Conservation (phyloP, 2,113 vertebrate genomes). For the Micronycteris hirsuta region DNA sequence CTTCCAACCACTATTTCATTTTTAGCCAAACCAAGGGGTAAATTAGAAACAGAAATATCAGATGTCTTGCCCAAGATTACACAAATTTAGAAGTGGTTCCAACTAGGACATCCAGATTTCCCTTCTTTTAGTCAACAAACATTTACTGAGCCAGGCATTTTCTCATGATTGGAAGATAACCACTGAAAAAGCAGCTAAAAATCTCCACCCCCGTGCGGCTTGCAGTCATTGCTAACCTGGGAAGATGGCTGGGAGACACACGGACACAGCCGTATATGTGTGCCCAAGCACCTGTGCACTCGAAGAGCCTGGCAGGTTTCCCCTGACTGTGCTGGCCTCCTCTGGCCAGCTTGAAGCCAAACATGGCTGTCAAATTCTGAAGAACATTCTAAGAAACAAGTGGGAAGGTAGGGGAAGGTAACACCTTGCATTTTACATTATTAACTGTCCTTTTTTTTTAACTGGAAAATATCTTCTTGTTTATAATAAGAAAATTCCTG, state of each 20-base stretch:
- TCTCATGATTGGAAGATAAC: neutral
- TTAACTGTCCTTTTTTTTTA: conserved; percentile 6
- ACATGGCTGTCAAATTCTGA: neutral
- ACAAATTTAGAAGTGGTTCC: neutral
- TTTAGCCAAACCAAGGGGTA: neutral
- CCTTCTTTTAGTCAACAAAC: neutral
- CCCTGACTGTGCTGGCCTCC: neutral
- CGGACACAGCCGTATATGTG: neutral
- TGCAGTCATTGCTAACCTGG: neutral
- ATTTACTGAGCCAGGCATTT: neutral
- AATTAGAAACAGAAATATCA: conserved; percentile 4
- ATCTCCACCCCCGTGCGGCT: neutral
- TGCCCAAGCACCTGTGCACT: neutral
- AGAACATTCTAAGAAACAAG: neutral
- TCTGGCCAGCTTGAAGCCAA: neutral
- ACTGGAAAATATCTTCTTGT: neutral
- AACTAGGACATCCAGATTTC: conserved; percentile 8
- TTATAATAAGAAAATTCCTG: neutral
- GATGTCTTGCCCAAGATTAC: neutral
- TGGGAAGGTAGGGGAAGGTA: neutral
- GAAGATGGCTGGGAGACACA: neutral
- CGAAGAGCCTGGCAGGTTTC: neutral
- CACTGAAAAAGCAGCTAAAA: neutral
- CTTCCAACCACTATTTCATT: neutral
- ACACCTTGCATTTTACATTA: neutral